Conservation (phyloP, 2,888 invertebrate species). For the Erebia aethiops region DNA sequence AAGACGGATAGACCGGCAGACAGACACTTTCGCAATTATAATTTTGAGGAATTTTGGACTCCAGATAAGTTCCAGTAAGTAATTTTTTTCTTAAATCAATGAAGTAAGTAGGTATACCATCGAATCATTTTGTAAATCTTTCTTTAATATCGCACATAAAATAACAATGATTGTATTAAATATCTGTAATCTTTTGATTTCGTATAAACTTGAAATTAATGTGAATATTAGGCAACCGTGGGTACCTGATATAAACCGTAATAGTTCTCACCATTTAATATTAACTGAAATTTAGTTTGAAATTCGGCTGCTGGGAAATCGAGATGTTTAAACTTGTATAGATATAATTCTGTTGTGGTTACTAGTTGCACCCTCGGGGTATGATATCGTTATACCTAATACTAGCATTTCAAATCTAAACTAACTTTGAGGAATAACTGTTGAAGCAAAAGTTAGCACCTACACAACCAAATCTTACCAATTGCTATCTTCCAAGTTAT, state of each 20-base stretch:
- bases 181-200: no score
- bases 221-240: no score
- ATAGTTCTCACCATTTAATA: constrained; percentile 3
- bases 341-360: constrained; percentile 52
- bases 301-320: constrained; percentile 77
- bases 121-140: no score
- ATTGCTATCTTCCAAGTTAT: neutral
- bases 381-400: constrained; percentile 16
- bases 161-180: no score
- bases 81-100: no score
- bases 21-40: no score
- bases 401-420: constrained; percentile 30
- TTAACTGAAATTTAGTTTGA: constrained; percentile 56
- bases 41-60: no score
- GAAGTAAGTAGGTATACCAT: no score
- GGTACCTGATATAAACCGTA: neutral
- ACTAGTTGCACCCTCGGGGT: constrained; percentile 49
- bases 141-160: no score
- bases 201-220: no score
- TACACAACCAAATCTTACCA: neutral
- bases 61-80: no score
- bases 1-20: no score
- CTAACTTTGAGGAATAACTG: constrained; percentile 25
- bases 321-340: constrained; percentile 66
- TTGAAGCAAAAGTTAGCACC: neutral